These are phyloP conservation scores for Macrocentrus cingulum DNA, from an alignment of 1,140 invertebrate species.

Conservation along the genomic window DNA sequence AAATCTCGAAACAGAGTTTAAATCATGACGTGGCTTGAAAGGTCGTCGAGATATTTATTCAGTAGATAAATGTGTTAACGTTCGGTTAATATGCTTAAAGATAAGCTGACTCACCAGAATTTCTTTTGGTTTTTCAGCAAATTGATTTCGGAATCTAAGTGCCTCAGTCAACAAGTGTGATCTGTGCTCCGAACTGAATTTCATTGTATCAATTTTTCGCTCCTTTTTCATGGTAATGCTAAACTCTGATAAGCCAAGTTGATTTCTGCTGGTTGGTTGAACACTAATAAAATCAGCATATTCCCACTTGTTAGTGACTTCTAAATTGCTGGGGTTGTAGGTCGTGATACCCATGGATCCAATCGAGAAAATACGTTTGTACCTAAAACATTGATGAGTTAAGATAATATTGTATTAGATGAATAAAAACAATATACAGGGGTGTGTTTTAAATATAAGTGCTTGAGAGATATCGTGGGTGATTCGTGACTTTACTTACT, in stretches of 20 bases:
- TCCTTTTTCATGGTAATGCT: constrained; percentile 86
- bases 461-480: no score
- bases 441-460: no score
- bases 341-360: constrained; percentile 94
- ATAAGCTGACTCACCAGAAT: constrained; percentile 59
- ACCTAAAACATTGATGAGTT: constrained; percentile 67
- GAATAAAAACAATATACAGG: no score
- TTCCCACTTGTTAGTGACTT: constrained; percentile 95
- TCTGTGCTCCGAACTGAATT: constrained; percentile 95
- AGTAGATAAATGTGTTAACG: not conserved
- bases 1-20: no score
- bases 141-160: constrained; percentile 76
- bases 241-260: constrained; percentile 71
- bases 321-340: constrained; percentile 91
- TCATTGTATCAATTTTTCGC: constrained; percentile 91
- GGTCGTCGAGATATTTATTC: no score
- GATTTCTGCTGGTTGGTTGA: constrained; percentile 64
- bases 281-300: constrained; percentile 82
- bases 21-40: no score
- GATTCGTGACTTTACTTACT: constrained; percentile 77
- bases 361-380: constrained; percentile 96
- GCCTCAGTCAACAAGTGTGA: constrained; percentile 90
- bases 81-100: not conserved
- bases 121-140: constrained; percentile 79
- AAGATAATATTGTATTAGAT: no score